A percentile compares a stretch with the other conserved stretches of the same genome.
Conservation (phyloP, 2,888 invertebrate species). For the Candidula unifasciata region DNA sequence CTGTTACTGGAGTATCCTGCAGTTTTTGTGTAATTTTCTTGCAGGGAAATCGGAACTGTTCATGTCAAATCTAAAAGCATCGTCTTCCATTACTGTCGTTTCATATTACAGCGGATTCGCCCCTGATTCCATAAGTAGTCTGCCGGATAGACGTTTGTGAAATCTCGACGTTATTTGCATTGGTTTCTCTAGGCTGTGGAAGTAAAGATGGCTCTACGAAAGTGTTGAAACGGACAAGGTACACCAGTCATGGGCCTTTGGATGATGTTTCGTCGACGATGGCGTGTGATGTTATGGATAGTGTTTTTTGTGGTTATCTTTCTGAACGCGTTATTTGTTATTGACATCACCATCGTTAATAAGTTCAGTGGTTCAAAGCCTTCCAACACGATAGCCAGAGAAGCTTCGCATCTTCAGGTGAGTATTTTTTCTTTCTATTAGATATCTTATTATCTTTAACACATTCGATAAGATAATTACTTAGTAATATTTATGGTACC, state of each 20-base stretch:
- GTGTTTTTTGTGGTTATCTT: neutral
- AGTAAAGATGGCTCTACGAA: neutral
- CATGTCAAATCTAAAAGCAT: too few species aligned
- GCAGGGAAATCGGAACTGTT: too few species aligned
- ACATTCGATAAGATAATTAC: too few species aligned
- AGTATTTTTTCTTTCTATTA: neutral
- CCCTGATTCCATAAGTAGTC: neutral
- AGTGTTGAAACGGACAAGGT: neutral
- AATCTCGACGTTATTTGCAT: neutral
- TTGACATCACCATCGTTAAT: neutral
- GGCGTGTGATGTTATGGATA: conserved; percentile 24
- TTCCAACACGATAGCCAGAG: neutral
- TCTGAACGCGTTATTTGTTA: conserved; percentile 7
- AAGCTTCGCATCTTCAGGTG: conserved; percentile 42
- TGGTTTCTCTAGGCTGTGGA: neutral
- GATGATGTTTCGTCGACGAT: conserved; percentile 26
- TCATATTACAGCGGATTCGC: neutral
- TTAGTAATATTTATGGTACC: too few species aligned
- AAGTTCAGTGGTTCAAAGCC: neutral
- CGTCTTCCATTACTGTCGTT: neutral
- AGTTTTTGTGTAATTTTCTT: too few species aligned
- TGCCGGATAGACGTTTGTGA: neutral
- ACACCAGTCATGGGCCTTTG: conserved; percentile 6
- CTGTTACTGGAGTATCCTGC: too few species aligned
- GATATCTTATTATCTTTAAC: neutral